Evolutionary conservation across 2,888 invertebrate genomes (phyloP).

Genomic region (Andrena haemorrhoa): DNA sequence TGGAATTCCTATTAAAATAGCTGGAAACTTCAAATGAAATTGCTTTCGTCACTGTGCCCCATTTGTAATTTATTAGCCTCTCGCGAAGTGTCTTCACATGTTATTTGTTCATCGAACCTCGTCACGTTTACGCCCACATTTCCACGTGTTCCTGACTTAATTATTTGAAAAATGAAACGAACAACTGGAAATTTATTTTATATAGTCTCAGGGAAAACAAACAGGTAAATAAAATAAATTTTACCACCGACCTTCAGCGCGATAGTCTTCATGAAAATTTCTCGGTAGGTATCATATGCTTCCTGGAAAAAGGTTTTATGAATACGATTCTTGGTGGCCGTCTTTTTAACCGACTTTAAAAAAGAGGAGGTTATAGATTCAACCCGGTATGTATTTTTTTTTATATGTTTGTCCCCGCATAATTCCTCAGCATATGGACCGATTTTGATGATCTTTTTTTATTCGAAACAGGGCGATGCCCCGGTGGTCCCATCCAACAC

Average conservation of each 20-base stretch:
- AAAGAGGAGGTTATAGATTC: too few species aligned
- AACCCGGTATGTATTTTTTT: too few species aligned
- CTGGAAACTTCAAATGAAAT: conserved; percentile 59
- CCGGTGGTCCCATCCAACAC: too few species aligned
- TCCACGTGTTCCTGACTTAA: background rate
- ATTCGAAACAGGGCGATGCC: background rate
- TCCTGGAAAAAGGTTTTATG: too few species aligned
- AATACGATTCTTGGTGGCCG: too few species aligned
- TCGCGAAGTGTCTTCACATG: background rate
- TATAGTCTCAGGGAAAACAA: background rate
- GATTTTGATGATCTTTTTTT: background rate
- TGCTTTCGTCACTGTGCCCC: conserved; percentile 51
- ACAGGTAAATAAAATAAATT: too few species aligned
- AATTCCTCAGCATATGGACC: too few species aligned
- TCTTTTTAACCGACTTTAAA: too few species aligned
- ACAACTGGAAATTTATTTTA: background rate
- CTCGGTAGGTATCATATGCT: too few species aligned
- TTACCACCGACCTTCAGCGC: too few species aligned
- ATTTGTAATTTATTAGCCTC: conserved; percentile 41
- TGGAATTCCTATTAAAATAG: conserved; percentile 60
- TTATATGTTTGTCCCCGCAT: too few species aligned
- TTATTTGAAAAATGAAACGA: background rate
- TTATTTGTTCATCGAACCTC: conserved; percentile 7
- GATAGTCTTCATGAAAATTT: too few species aligned
- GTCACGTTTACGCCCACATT: background rate